Evolutionary conservation across 2,797 vertebrate genomes (phyloP).

Genomic region (Neoniphon sammara): DNA sequence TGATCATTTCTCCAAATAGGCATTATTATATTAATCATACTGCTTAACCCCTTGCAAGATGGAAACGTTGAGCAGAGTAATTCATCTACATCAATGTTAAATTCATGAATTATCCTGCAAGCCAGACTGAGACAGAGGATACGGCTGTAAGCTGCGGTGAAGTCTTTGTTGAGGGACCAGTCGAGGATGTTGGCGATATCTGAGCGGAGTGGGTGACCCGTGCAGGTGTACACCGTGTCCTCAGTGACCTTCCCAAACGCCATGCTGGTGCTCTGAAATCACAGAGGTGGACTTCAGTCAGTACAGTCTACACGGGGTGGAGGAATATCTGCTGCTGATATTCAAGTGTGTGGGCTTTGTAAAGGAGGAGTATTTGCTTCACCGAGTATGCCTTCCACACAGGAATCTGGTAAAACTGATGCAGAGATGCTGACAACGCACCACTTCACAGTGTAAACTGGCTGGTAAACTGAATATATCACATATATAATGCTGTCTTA

Average conservation of each 20-base stretch:
- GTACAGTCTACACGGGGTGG: not conserved
- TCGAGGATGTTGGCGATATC: slow-evolving; percentile 98
- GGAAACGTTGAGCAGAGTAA: too few relatives aligned
- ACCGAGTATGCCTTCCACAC: too few relatives aligned
- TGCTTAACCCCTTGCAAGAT: too few relatives aligned
- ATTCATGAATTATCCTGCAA: not conserved
- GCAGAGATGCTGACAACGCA: too few relatives aligned
- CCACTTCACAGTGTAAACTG: too few relatives aligned
- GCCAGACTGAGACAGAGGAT: slow-evolving; percentile 80
- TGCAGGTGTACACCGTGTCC: slow-evolving; percentile 96
- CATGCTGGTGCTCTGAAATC: slow-evolving; percentile 93
- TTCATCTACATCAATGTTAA: not conserved
- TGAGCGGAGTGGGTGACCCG: slow-evolving; percentile 93
- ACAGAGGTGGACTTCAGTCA: slow-evolving; percentile 7
- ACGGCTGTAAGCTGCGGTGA: slow-evolving; percentile 91
- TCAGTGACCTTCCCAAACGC: slow-evolving; percentile 93
- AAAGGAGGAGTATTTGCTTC: too few relatives aligned
- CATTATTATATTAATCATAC: too few relatives aligned
- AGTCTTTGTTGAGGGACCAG: slow-evolving; percentile 97
- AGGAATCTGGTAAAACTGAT: too few relatives aligned
- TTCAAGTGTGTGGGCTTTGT: not conserved
- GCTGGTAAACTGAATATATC: too few relatives aligned
- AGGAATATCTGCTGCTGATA: not conserved
- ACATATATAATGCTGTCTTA: too few relatives aligned
- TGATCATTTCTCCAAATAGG: too few relatives aligned